phyloP scores from a whole-genome alignment of 2,888 invertebrate genomes.

The Chrysotoxum bicinctum region DNA sequence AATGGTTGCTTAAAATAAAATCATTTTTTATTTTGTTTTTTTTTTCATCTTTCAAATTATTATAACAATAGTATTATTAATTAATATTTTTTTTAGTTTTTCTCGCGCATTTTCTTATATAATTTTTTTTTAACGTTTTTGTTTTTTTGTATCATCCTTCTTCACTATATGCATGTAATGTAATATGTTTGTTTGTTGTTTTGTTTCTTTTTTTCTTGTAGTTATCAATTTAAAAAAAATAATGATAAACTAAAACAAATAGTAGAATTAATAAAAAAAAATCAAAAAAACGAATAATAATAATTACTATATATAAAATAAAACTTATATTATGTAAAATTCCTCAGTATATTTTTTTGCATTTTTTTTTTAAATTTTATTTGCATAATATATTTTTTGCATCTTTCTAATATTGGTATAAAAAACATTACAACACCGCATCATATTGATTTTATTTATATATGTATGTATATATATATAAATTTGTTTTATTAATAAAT shows the following conservation, averaged over 20 bases:
- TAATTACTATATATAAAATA: constrained; percentile 67
- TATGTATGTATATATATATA: constrained; percentile 49
- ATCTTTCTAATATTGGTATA: constrained; percentile 73
- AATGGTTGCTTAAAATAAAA: constrained; percentile 77
- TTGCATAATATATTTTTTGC: constrained; percentile 49
- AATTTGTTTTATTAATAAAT: constrained; percentile 58
- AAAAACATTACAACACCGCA: constrained; percentile 73
- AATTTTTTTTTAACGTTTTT: constrained; percentile 51
- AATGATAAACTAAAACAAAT: constrained; percentile 64
- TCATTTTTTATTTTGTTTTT: constrained; percentile 60
- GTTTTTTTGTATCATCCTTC: constrained; percentile 51
- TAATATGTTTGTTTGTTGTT: constrained; percentile 64
- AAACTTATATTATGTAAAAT: constrained; percentile 73
- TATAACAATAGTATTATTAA: constrained; percentile 72
- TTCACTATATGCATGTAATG: constrained; percentile 70
- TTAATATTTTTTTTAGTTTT: constrained; percentile 68
- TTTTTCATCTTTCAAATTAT: constrained; percentile 69
- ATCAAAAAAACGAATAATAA: constrained; percentile 53
- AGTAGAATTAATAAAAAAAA: constrained; percentile 66
- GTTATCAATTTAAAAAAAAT: constrained; percentile 62
- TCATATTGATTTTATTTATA: constrained; percentile 50
- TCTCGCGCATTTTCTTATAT: constrained; percentile 56
- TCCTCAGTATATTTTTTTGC: constrained; percentile 67
- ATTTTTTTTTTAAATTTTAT: constrained; percentile 46
- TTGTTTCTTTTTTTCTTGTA: constrained; percentile 53